phyloP scores from a whole-genome alignment of 2,113 vertebrate genomes.

The Melanocharis versteri region DNA sequence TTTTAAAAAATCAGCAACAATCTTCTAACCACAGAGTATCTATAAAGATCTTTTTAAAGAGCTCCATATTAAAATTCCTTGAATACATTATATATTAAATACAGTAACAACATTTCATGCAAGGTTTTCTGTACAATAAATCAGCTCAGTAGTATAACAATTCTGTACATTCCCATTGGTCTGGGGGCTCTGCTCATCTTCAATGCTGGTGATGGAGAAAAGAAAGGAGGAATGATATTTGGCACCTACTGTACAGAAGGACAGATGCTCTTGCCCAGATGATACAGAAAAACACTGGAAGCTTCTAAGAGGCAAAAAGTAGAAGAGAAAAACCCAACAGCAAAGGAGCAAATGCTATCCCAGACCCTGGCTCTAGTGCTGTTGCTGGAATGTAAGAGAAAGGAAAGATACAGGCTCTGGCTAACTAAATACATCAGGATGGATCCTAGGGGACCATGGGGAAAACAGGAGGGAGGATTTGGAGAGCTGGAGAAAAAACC shows the following conservation, averaged over 20 bases:
- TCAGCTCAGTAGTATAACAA: slow-evolving; percentile 90
- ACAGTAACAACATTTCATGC: slow-evolving; percentile 90
- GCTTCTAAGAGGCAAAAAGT: not conserved
- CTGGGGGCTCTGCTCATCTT: slow-evolving; percentile 61
- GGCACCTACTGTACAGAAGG: slow-evolving; percentile 4
- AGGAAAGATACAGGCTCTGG: not conserved
- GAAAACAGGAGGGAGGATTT: not conserved
- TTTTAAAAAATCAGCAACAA: slow-evolving; percentile 48
- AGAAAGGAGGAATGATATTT: slow-evolving; percentile 38
- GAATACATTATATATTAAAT: slow-evolving; percentile 90
- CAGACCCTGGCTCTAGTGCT: not conserved
- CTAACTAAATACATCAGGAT: not conserved
- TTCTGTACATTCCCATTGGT: slow-evolving; percentile 79
- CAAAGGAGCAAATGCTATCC: not conserved
- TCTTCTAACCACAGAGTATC: slow-evolving; percentile 63
- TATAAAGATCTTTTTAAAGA: slow-evolving; percentile 65
- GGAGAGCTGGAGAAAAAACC: not conserved
- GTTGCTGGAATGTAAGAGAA: not conserved
- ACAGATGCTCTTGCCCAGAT: not conserved
- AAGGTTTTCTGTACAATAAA: slow-evolving; percentile 78
- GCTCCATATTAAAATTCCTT: slow-evolving; percentile 79
- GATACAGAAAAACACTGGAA: not conserved
- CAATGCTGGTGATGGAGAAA: slow-evolving; percentile 68
- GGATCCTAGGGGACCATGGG: not conserved
- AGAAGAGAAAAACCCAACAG: not conserved